phyloP scores from a whole-genome alignment of 2,113 vertebrate genomes.

The Aspiorhynchus laticeps region DNA sequence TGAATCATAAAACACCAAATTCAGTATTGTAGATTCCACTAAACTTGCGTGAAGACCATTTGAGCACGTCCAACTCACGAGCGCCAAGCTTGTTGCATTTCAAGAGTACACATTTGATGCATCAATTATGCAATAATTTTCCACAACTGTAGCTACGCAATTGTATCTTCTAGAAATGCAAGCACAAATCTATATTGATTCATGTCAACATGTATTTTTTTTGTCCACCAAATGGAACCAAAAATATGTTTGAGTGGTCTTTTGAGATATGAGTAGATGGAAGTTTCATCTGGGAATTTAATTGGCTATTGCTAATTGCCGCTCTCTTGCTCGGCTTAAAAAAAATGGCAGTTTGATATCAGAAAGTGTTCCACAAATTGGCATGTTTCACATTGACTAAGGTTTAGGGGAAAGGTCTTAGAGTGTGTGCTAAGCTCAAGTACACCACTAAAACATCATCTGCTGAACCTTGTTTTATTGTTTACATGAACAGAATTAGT shows the following conservation, averaged over 20 bases:
- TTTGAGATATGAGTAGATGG: background rate
- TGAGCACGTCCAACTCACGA: background rate
- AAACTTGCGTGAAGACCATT: background rate
- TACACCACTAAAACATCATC: background rate
- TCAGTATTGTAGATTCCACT: background rate
- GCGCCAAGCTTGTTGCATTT: background rate
- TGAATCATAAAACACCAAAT: background rate
- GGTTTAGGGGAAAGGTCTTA: background rate
- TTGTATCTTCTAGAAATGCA: background rate
- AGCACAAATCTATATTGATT: background rate
- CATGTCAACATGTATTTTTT: too few relatives aligned
- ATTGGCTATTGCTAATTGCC: background rate
- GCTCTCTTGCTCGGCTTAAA: background rate
- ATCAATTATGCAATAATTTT: background rate
- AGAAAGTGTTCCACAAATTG: background rate
- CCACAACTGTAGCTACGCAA: background rate
- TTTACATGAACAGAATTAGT: background rate
- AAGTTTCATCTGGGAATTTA: background rate
- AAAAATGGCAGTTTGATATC: background rate
- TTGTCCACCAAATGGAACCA: background rate
- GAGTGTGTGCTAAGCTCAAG: background rate
- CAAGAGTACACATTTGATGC: background rate
- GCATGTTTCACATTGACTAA: background rate
- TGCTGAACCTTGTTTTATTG: background rate
- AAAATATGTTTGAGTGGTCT: background rate